phyloP scores from a whole-genome alignment of 2,888 invertebrate genomes.

The Epicampocera succincta region DNA sequence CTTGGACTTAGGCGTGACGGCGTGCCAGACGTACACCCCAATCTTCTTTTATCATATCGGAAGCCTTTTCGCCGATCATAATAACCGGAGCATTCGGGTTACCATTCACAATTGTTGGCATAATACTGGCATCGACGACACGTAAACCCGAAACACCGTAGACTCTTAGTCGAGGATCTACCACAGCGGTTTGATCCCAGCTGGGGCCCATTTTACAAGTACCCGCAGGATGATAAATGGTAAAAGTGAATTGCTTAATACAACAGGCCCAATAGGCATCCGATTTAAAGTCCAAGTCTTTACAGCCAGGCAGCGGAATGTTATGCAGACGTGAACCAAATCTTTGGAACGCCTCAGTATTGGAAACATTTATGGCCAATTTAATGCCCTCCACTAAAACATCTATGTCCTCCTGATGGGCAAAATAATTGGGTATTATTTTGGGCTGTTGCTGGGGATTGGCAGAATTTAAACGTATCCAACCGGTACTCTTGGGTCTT shows the following conservation, averaged over 20 bases:
- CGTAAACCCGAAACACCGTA: slow-evolving; percentile 90
- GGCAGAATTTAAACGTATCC: slow-evolving; percentile 90
- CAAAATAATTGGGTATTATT: slow-evolving; percentile 96
- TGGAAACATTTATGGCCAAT: slow-evolving; percentile 90
- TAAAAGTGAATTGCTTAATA: slow-evolving; percentile 89
- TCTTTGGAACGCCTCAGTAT: slow-evolving; percentile 89
- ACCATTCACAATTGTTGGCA: slow-evolving; percentile 94
- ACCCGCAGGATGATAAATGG: slow-evolving; percentile 92
- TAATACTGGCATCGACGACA: slow-evolving; percentile 92
- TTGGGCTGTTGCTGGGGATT: slow-evolving; percentile 92
- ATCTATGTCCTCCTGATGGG: slow-evolving; percentile 90
- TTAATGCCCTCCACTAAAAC: slow-evolving; percentile 92
- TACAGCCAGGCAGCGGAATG: slow-evolving; percentile 92
- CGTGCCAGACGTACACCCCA: slow-evolving; percentile 83
- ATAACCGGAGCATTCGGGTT: slow-evolving; percentile 95
- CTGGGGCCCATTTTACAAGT: slow-evolving; percentile 94
- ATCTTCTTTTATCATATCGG: slow-evolving; percentile 94
- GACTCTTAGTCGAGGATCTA: slow-evolving; percentile 89
- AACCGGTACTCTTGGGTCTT: slow-evolving; percentile 93
- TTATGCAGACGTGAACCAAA: slow-evolving; percentile 90
- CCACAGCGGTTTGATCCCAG: slow-evolving; percentile 89
- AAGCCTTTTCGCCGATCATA: slow-evolving; percentile 95
- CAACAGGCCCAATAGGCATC: slow-evolving; percentile 95
- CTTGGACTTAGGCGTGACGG: no score
- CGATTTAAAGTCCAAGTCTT: slow-evolving; percentile 86